phyloP scores from a whole-genome alignment of 1,140 invertebrate species.

The Ditylenchus dipsaci region DNA sequence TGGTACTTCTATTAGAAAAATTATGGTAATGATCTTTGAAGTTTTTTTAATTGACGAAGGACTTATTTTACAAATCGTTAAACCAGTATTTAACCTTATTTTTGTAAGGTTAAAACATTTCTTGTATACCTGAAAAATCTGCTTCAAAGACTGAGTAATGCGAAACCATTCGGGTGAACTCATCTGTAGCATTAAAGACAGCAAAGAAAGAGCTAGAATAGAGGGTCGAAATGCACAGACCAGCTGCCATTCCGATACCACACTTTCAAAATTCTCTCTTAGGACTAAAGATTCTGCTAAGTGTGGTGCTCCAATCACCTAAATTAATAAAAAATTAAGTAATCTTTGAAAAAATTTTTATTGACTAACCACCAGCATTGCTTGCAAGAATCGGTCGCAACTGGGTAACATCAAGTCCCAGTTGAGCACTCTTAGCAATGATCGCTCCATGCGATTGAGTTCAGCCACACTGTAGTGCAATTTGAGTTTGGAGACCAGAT shows the following conservation, averaged over 20 bases:
- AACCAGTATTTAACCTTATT: no score
- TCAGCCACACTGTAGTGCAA: constrained; percentile 7
- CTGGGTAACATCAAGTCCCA: constrained; percentile 12
- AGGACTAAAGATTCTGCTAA: constrained; percentile 4
- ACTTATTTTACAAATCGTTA: no score
- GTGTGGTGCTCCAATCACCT: constrained; percentile 10
- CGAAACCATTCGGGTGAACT: neutral
- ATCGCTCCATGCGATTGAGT: constrained; percentile 13
- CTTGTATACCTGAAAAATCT: constrained; percentile 3
- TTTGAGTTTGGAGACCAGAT: constrained; percentile 3
- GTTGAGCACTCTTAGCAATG: constrained; percentile 7
- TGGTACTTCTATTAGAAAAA: no score
- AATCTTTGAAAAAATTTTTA: no score
- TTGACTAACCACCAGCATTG: constrained; percentile 12
- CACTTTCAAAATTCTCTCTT: neutral
- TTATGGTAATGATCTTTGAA: no score
- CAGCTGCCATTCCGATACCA: constrained; percentile 7
- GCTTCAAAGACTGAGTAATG: neutral
- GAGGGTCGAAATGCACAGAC: constrained; percentile 6
- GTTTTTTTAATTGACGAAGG: no score
- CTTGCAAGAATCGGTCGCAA: constrained; percentile 10
- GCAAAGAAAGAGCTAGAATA: constrained; percentile 9
- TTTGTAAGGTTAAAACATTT: no score
- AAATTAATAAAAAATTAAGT: no score
- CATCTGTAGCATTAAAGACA: constrained; percentile 9